These are phyloP conservation scores for Ispidina lecontei DNA, from an alignment of 2,797 vertebrate genomes.

Conservation along the genomic window DNA sequence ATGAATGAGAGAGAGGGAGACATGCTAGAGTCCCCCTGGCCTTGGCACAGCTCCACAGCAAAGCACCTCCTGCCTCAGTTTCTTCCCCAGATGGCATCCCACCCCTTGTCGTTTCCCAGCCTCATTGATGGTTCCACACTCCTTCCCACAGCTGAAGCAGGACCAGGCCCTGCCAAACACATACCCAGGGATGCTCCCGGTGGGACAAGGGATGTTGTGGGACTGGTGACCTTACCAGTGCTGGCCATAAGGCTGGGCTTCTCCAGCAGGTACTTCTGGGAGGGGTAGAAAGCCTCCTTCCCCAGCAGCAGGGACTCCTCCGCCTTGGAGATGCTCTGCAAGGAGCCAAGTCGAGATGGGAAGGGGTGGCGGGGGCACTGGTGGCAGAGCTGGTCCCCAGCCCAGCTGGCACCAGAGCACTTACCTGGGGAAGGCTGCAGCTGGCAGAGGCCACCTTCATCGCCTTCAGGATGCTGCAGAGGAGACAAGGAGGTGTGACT, in stretches of 20 bases:
- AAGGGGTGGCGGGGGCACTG: not conserved
- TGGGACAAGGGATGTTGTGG: fast-evolving
- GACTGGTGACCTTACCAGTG: constrained; percentile 79
- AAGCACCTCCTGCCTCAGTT: not conserved
- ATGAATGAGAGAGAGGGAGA: constrained; percentile 16
- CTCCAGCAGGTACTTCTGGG: constrained; percentile 90
- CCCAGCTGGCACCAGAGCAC: not conserved
- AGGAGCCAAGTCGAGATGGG: constrained; percentile 55
- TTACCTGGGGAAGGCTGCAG: constrained; percentile 90
- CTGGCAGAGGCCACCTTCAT: constrained; percentile 92
- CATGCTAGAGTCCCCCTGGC: not conserved
- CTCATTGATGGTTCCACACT: not conserved
- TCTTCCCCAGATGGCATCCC: not conserved
- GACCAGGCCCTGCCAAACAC: fast-evolving
- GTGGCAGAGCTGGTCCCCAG: not conserved
- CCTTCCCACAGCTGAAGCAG: not conserved
- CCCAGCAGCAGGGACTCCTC: constrained; percentile 86
- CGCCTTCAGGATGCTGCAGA: constrained; percentile 91
- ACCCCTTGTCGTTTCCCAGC: too few species aligned
- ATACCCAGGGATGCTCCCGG: not conserved
- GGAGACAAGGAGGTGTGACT: not conserved
- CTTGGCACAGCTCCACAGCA: fast-evolving
- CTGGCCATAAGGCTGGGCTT: constrained; percentile 83
- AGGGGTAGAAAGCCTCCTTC: constrained; percentile 89
- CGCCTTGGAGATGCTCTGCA: constrained; percentile 87